Percentiles rank a stretch among this genome's conserved stretches.
phyloP scores from a whole-genome alignment of 2,888 invertebrate genomes.

The Campoplex nolae region DNA sequence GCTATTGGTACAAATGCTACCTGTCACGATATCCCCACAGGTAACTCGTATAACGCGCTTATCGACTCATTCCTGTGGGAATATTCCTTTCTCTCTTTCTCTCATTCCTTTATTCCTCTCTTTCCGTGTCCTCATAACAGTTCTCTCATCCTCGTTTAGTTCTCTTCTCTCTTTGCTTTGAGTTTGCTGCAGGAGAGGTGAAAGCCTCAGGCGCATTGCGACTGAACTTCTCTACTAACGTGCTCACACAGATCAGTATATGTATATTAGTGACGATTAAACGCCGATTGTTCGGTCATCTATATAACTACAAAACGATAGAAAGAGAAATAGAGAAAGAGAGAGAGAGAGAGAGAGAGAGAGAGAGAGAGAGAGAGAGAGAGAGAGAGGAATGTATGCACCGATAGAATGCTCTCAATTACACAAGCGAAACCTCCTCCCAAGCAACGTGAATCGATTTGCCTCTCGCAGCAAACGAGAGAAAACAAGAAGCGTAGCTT shows the following conservation, averaged over 20 bases:
- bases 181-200: constrained; percentile 20
- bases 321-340: constrained; percentile 19
- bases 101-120: not conserved
- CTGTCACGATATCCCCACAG: constrained; percentile 68
- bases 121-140: not conserved
- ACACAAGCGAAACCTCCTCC: constrained; percentile 32
- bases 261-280: constrained; percentile 57
- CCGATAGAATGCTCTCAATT: constrained; percentile 50
- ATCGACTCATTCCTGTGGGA: constrained; percentile 68
- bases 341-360: constrained; percentile 11
- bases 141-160: constrained; percentile 57
- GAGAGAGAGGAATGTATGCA: constrained; percentile 16
- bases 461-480: not conserved
- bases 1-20: constrained; percentile 68
- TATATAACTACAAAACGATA: constrained; percentile 8
- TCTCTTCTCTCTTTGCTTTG: constrained; percentile 36
- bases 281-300: constrained; percentile 55
- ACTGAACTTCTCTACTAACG: constrained; percentile 33
- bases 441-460: constrained; percentile 52
- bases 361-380: constrained; percentile 7
- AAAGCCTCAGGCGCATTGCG: constrained; percentile 61
- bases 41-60: constrained; percentile 68
- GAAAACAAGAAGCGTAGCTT: constrained; percentile 19
- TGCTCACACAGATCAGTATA: not conserved
- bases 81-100: constrained; percentile 19